Base-by-base conservation (phyloP, 2,888 invertebrate species). In the Torymus auratus region DNA sequence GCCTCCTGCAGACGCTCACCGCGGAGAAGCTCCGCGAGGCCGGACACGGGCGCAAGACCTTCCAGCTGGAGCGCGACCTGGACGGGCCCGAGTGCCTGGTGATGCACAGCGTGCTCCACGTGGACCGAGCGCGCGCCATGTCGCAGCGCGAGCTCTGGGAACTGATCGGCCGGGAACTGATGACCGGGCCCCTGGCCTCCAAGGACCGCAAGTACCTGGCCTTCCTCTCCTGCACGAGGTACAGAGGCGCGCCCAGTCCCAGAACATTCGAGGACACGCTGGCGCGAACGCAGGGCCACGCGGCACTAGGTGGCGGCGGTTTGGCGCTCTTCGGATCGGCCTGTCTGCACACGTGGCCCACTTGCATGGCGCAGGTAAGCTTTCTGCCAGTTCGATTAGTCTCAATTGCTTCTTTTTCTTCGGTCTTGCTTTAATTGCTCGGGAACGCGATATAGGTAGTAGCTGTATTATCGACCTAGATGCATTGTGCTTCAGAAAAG, bases 261-360 rank as follows among this genome's bases (percentile, higher is more conserved):
- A 93, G 93, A 89, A 93, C 94, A 0, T 95, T 96, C 88, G 94
- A 94, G 70, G 95, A 95, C 88, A 94, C 95, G 52, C 91, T 94
- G 85, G 92, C 93, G 1, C 92, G 95, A 83, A 94, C 96, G 10
- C 94, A 95, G 88, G 97, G 95, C 0, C 96, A 97, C 90, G 96
- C 96, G n/a, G 98, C 98, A 0, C 92, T 98, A 79, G 98, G 98
- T 58, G 96, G 96, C 15, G 98, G 98, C 41, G 98, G 98, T 0
- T 92, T 99, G 81, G 98, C 98, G 10, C 91, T 98, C 14, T 96
- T 98, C 89, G 97, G 98, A 10, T 96, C 96, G 0, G 97, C 95
- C 0, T 97, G 96, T 88, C 93, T 98, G 71, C 96, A 97, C 89
- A 96, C 97, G 2, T 98, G 98, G 98, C 97, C 98, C 1, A 93